phyloP scores from a whole-genome alignment of 2,113 vertebrate species.

The Mungos mungo region DNA sequence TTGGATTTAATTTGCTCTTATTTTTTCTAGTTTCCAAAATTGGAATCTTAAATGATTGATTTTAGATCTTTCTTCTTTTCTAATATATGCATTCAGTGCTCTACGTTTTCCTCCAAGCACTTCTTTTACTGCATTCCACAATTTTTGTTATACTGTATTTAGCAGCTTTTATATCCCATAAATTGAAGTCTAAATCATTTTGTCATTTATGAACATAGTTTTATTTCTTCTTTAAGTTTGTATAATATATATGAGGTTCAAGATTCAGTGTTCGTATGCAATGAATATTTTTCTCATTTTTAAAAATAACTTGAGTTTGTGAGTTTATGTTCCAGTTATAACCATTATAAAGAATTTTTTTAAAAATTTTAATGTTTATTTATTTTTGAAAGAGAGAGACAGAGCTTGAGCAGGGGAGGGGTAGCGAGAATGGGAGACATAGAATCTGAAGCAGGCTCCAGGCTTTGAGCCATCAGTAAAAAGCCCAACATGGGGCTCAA shows the following conservation, averaged over 20 bases:
- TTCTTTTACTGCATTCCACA: not conserved
- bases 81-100: not conserved
- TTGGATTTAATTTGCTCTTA: not conserved
- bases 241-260: not conserved
- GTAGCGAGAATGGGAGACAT: too few relatives aligned
- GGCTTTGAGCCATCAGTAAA: too few relatives aligned
- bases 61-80: not conserved
- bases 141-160: not conserved
- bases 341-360: not conserved
- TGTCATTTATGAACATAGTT: conserved; percentile 21
- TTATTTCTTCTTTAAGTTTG: conserved; percentile 13
- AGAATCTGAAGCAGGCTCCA: too few relatives aligned
- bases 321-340: conserved; percentile 14
- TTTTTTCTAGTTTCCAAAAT: not conserved
- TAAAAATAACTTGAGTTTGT: conserved; percentile 46
- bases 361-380: not conserved
- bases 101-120: not conserved
- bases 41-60: not conserved
- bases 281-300: conserved; percentile 30
- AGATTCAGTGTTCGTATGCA: conserved; percentile 3
- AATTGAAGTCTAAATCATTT: conserved; percentile 52
- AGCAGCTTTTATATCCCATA: conserved; percentile 23
- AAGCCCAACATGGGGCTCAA: too few relatives aligned
- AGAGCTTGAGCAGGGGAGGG: too few relatives aligned
- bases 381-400: too few relatives aligned